phyloP scores from a whole-genome alignment of 2,797 vertebrate genomes.

The Emys orbicularis region DNA sequence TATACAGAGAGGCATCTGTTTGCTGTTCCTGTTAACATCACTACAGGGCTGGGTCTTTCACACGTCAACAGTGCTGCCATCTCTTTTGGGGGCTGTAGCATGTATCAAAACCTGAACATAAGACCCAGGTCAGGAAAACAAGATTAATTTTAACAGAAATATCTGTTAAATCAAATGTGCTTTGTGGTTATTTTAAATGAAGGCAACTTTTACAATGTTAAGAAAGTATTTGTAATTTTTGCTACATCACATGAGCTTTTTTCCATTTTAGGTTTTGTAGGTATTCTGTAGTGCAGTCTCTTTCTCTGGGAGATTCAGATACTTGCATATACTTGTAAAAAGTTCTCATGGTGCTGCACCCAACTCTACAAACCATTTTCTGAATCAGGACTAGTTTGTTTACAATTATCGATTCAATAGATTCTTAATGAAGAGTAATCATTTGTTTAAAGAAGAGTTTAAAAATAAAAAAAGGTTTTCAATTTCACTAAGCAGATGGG shows the following conservation, averaged over 20 bases:
- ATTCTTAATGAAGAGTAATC: not conserved
- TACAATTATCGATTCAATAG: not conserved
- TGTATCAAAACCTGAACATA: not conserved
- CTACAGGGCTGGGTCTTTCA: not conserved
- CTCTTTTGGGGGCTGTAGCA: not conserved
- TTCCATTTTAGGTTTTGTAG: not conserved
- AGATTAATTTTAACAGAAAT: constrained; percentile 10
- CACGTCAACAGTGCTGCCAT: not conserved
- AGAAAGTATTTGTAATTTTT: not conserved
- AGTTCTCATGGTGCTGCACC: not conserved
- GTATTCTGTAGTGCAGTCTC: not conserved
- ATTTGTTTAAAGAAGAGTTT: not conserved
- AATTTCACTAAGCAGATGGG: not conserved
- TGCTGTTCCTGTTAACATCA: constrained; percentile 55
- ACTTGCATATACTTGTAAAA: not conserved
- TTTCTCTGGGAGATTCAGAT: not conserved
- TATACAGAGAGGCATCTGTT: constrained; percentile 21
- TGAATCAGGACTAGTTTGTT: constrained; percentile 12
- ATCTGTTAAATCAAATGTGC: not conserved
- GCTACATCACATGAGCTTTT: not conserved
- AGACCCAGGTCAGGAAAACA: constrained; percentile 27
- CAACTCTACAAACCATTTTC: not conserved
- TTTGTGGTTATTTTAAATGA: not conserved
- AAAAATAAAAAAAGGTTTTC: not conserved
- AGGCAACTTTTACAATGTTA: not conserved